phyloP scores from a whole-genome alignment of 1,140 invertebrate genomes.

The Trichogramma pretiosum region DNA sequence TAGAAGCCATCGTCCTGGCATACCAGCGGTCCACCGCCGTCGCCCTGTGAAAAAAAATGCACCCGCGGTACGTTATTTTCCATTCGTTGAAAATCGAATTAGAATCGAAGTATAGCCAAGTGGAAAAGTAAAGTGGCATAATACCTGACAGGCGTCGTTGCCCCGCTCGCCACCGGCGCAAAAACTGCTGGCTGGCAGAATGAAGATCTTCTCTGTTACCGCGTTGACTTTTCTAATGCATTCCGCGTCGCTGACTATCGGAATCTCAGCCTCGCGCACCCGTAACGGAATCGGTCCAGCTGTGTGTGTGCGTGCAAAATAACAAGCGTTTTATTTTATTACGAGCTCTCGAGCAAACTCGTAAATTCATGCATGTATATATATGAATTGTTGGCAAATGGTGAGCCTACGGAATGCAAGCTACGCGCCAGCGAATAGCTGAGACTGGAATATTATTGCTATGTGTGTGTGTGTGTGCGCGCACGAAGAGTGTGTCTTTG shows the following conservation, averaged over 20 bases:
- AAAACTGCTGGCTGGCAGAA: constrained; percentile 83
- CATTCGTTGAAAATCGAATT: too few species aligned
- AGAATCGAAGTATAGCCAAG: neutral
- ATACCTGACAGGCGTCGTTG: constrained; percentile 88
- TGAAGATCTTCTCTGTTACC: constrained; percentile 89
- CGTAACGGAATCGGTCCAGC: constrained; percentile 82
- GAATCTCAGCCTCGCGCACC: constrained; percentile 82
- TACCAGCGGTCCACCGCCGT: constrained; percentile 83
- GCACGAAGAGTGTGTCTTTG: too few species aligned
- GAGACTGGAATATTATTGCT: too few species aligned
- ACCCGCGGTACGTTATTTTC: too few species aligned
- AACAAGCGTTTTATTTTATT: neutral
- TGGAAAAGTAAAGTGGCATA: constrained; percentile 14
- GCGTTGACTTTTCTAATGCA: constrained; percentile 87
- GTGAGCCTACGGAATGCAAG: too few species aligned
- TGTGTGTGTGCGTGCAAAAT: constrained; percentile 32
- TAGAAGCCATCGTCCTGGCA: constrained; percentile 89
- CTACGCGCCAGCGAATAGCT: too few species aligned
- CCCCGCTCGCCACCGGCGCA: constrained; percentile 87
- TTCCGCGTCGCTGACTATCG: constrained; percentile 85
- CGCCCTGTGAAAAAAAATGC: too few species aligned
- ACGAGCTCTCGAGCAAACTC: too few species aligned
- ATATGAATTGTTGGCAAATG: too few species aligned
- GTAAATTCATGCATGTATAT: too few species aligned
- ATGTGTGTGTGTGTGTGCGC: too few species aligned